These are phyloP conservation scores for Hylia prasina DNA, from an alignment of 2,113 vertebrate species.

Conservation along the genomic window DNA sequence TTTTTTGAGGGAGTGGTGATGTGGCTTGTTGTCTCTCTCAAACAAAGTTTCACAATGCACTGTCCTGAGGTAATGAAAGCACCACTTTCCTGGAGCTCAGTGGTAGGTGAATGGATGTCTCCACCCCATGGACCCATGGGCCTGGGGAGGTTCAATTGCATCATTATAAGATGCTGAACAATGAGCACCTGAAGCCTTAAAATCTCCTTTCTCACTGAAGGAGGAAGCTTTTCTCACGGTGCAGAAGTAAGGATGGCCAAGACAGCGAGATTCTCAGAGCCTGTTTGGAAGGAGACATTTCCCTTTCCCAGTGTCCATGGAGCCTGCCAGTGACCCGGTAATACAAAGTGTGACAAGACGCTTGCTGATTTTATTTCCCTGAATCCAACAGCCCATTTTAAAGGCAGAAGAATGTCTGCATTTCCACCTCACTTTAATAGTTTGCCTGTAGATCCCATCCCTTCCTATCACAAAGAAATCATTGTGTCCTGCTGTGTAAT, in stretches of 20 bases:
- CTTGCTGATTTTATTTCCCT: slow-evolving; percentile 1
- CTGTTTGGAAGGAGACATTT: background rate
- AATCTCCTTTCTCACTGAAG: background rate
- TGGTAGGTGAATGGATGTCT: background rate
- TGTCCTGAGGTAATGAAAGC: background rate
- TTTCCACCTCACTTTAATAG: slow-evolving; percentile 54
- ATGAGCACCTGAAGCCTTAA: background rate
- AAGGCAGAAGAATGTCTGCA: slow-evolving; percentile 41
- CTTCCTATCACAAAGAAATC: slow-evolving; percentile 74
- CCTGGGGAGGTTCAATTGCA: background rate
- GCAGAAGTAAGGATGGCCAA: background rate
- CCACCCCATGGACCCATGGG: background rate
- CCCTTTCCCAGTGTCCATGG: rapidly evolving
- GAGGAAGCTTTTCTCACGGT: background rate
- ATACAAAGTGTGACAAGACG: background rate
- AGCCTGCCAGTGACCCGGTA: background rate
- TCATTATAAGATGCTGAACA: background rate
- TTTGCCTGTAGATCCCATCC: slow-evolving; percentile 67
- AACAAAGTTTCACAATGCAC: background rate
- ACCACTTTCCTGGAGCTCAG: background rate
- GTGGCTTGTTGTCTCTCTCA: background rate
- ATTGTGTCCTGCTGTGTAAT: slow-evolving; percentile 80
- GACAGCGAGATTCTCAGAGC: rapidly evolving
- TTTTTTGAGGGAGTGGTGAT: background rate
- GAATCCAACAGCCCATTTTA: slow-evolving; percentile 25